These are phyloP conservation scores for Ips nitidus DNA, from an alignment of 1,140 invertebrate species.

Conservation along the genomic window DNA sequence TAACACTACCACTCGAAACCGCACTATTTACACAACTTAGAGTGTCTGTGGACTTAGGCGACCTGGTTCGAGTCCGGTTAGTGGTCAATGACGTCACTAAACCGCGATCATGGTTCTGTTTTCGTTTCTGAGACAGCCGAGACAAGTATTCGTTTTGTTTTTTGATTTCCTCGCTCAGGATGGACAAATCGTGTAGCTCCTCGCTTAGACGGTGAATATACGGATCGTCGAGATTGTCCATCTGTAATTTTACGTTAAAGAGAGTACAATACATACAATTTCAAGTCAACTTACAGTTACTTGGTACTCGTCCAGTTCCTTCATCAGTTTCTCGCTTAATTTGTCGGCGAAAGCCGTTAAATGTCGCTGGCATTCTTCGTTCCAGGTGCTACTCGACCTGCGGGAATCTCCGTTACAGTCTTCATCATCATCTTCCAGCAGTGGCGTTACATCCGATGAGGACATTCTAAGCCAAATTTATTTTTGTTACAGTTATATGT, in stretches of 20 bases:
- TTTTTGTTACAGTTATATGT: too few relatives aligned
- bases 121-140: conserved; percentile 40
- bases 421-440: conserved; percentile 49
- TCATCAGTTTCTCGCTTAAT: conserved; percentile 67
- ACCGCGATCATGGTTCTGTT: not conserved
- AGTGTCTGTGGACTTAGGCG: not conserved
- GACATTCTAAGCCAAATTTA: not conserved
- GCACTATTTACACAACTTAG: conserved; percentile 17
- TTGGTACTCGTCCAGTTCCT: conserved; percentile 72
- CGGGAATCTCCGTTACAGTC: conserved; percentile 15
- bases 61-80: not conserved
- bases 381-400: conserved; percentile 57
- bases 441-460: conserved; percentile 42
- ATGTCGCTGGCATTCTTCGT: conserved; percentile 66
- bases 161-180: conserved; percentile 60
- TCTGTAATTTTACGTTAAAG: conserved; percentile 17
- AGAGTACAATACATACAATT: conserved; percentile 8
- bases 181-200: conserved; percentile 59
- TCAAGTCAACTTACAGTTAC: conserved; percentile 16
- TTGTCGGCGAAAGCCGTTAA: conserved; percentile 78
- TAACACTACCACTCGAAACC: conserved; percentile 34
- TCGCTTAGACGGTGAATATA: conserved; percentile 59
- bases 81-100: not conserved
- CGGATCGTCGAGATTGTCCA: conserved; percentile 61
- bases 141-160: conserved; percentile 55